A percentile compares a stretch with the other conserved stretches of the same genome.
phyloP scores from a whole-genome alignment of 1,140 invertebrate species.

The Procambarus clarkii region DNA sequence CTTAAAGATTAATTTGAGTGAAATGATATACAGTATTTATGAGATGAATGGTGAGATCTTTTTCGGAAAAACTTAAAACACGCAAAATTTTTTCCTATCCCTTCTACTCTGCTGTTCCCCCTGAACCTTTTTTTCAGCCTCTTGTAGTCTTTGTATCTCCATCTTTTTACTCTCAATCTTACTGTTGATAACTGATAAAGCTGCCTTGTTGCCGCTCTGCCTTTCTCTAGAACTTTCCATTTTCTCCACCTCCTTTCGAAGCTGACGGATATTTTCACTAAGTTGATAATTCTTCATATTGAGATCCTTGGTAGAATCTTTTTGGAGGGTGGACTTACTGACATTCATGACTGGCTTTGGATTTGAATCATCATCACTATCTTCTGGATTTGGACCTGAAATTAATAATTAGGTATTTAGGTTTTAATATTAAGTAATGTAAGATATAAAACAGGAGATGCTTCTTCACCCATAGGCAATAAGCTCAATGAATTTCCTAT shows the following conservation, averaged over 20 bases:
- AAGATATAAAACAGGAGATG: no score
- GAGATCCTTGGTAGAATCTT: conserved; percentile 77
- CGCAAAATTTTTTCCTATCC: conserved; percentile 82
- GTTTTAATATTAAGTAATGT: no score
- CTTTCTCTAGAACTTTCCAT: conserved; percentile 81
- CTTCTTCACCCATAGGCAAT: no score
- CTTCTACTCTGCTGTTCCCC: conserved; percentile 84
- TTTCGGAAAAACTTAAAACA: conserved; percentile 78
- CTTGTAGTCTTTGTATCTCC: conserved; percentile 80
- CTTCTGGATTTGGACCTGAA: conserved; percentile 14
- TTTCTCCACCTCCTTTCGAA: conserved; percentile 82
- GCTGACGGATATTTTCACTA: conserved; percentile 82
- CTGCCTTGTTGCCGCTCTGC: conserved; percentile 78
- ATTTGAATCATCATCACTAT: conserved; percentile 80
- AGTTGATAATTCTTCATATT: conserved; percentile 86
- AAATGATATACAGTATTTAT: not conserved
- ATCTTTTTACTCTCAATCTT: conserved; percentile 78
- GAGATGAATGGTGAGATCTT: not conserved
- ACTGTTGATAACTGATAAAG: conserved; percentile 77
- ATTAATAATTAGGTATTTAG: not conserved
- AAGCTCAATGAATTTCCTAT: no score
- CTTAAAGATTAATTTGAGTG: not conserved
- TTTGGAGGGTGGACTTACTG: conserved; percentile 48
- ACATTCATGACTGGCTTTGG: conserved; percentile 49
- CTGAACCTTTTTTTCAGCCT: conserved; percentile 81